Evolutionary conservation across 1,140 invertebrate genomes (phyloP), one percentile per base, ranked within the genome.

Genomic region (Penaeus japonicus): DNA sequence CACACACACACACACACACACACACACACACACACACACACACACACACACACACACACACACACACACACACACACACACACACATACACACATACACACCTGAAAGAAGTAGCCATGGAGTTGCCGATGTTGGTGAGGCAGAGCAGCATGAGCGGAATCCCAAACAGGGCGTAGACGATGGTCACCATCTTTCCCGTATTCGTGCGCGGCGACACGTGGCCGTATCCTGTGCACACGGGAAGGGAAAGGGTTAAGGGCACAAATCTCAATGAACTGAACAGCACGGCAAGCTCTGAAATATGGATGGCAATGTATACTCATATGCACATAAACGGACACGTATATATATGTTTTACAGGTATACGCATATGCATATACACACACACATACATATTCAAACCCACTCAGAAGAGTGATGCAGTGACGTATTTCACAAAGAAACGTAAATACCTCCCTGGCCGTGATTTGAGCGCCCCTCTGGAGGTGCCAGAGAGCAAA

Each of bases 71-170:
- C 35, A 39, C 35, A 39, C 35, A 70, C 22, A 70, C 22, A 1
- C 22, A 22, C 22, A 22, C 22, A 70, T 70, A 70, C 1, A 70
- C 22, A 70, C 22, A 70, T 22, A 70, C 32, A 70, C 32, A 70
- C 91, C 96, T 94, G 89, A 96, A 95, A 1, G 95, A 94, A 47
- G 95, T 94, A 24, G 96, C 96, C 86, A 97, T 93, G 65, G 96
- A 93, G n/a, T 95, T 95, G 1, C 97, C 97, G 79, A 98, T 94
- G 91, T 97, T 97, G 4, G 96, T 96, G 70, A 98, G 93, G 92
- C 96, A 97, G 70, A 97, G 94, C 65, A 98, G 93, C 93, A 97
- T 97, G 65, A 98, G 92, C 2, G 97, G 97, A 53, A 98, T 96
- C 0, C 97, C 96, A 62, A 95, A 92, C 91, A 95, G 93, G 0